Percentiles rank a stretch among this genome's conserved stretches.
Evolutionary conservation across 2,797 vertebrate species (phyloP).

Genomic region (Artibeus lituratus): DNA sequence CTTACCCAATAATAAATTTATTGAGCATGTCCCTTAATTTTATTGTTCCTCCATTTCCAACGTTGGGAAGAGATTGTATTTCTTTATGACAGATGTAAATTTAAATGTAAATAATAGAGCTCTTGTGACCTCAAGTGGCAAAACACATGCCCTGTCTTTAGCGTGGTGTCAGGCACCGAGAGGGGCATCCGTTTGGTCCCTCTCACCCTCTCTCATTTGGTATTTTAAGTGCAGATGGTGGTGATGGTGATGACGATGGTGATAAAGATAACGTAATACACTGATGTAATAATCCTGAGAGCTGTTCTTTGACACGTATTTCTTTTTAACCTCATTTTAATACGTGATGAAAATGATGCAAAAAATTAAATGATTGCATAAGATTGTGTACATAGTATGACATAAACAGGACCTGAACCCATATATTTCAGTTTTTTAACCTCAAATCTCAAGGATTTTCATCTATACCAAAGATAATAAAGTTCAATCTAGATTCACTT

Average conservation of each 20-base stretch:
- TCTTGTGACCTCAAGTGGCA: neutral
- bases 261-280: neutral
- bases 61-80: neutral
- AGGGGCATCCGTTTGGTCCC: neutral
- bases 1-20: neutral
- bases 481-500: neutral
- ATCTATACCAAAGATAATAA: neutral
- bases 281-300: neutral
- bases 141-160: accelerated
- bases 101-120: neutral
- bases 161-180: neutral
- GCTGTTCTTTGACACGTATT: neutral
- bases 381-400: neutral
- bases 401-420: neutral
- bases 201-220: neutral
- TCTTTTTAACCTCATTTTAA: neutral
- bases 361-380: neutral
- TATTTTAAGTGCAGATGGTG: neutral
- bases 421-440: neutral
- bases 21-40: neutral
- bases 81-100: neutral
- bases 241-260: neutral
- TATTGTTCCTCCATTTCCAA: neutral
- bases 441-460: neutral
- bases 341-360: neutral